Base-by-base conservation (phyloP, 2,888 invertebrate species). In the Drosophila borborema region DNA sequence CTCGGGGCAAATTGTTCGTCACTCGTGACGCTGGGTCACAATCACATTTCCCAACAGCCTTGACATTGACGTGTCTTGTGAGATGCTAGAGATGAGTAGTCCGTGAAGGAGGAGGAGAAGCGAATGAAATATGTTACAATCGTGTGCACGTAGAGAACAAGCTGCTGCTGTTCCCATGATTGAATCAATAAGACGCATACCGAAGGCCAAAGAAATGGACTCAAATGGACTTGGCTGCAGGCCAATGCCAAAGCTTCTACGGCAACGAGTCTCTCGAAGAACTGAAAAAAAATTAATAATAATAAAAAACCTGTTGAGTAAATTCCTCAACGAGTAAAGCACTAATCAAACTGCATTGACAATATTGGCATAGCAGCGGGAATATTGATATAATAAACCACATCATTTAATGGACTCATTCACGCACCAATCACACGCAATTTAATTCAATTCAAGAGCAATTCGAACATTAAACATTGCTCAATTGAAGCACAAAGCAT, bases 121-220 rank as follows among this genome's bases (percentile, higher is more conserved):
- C 5, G 23, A 54, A 23, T 36, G 41, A 55, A 28, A 41, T 28
- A 48, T 38, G 62, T 66, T 55, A 41, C 9, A 58, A 16, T 55
- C 53, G 20, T 56, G 55, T 55, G 31, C 34, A 34, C 14, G 56
- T 18, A 28, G 48, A 64, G 48, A 54, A 73, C 77, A 79, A 64
- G 72, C 74, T 86, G 89, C 79, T 74, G 72, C 72, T 78, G 73
- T 85, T 86, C 74, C 73, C 86, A 71, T 72, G 73, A 86, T 86
- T 77, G 82, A 86, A 89, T 89, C 85, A 85, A 85, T 89, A 89
- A 65, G 74, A 59, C 76, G 73, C 78, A 78, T 31, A 51, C 58
- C 60, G 69, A 65, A 70, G 81, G 54, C 58, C 53, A 66, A 36
- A 18, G 40, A 74, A 63, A 63, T 49, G 66, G 62, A 67, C 71